Evolutionary conservation across 2,113 vertebrate species (phyloP).

Genomic region (Nansenia antarctica): DNA sequence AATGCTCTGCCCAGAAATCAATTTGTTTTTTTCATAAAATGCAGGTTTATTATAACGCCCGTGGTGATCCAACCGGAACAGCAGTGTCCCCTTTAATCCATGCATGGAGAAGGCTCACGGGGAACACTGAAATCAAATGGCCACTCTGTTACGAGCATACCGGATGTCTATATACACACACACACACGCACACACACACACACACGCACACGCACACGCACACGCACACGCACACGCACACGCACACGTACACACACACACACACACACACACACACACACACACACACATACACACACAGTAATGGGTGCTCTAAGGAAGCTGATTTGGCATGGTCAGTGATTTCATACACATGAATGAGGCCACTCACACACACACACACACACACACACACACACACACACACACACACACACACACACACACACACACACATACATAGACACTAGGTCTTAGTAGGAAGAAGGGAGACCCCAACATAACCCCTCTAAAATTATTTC

Average conservation of each 20-base stretch:
- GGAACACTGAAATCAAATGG: slow-evolving; percentile 18
- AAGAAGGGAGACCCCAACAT: slow-evolving; percentile 40
- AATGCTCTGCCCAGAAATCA: slow-evolving; percentile 52
- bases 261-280: slow-evolving; percentile 10
- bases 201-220: background rate
- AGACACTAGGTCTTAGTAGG: background rate
- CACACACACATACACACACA: slow-evolving; percentile 6
- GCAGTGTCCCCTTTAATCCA: slow-evolving; percentile 52
- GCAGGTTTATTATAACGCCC: slow-evolving; percentile 50
- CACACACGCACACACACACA: slow-evolving; percentile 8
- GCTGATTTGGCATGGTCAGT: background rate
- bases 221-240: background rate
- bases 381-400: slow-evolving; percentile 1
- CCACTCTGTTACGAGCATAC: background rate
- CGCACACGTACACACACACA: background rate
- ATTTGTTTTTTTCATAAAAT: slow-evolving; percentile 59
- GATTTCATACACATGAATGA: background rate
- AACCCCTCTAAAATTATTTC: slow-evolving; percentile 39
- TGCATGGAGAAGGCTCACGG: slow-evolving; percentile 17
- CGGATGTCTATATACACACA: background rate
- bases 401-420: no score
- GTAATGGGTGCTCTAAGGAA: background rate
- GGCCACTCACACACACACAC: slow-evolving; percentile 12
- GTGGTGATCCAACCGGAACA: slow-evolving; percentile 46
- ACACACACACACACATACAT: slow-evolving; percentile 17